Evolutionary conservation across 2,797 vertebrate species (phyloP).

Genomic region (Rhinichthys osculus): DNA sequence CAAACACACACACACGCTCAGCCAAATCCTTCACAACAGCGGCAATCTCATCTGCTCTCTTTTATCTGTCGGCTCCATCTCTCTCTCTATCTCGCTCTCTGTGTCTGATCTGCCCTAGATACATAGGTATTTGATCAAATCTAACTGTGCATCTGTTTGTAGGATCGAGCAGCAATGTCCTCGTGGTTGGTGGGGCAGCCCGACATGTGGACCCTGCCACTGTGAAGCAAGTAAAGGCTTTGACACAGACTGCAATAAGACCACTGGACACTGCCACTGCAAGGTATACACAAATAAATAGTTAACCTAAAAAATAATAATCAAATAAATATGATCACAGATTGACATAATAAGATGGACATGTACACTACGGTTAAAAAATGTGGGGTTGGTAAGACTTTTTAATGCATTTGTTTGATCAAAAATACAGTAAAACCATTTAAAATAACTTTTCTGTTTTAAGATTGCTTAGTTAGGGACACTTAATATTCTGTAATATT

Average conservation of each 20-base stretch:
- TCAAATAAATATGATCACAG: constrained; percentile 5
- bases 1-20: constrained; percentile 17
- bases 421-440: neutral
- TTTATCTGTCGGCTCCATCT: constrained; percentile 43
- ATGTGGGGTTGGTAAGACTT: neutral
- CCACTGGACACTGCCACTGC: constrained; percentile 93
- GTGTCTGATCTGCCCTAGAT: constrained; percentile 42
- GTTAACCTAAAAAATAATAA: neutral
- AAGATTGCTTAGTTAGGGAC: no score
- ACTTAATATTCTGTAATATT: neutral
- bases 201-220: constrained; percentile 94
- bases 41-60: constrained; percentile 31
- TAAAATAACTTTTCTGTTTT: neutral
- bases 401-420: neutral
- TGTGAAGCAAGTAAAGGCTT: constrained; percentile 93
- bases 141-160: constrained; percentile 60
- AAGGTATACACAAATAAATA: constrained; percentile 80
- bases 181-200: constrained; percentile 97
- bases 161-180: constrained; percentile 98
- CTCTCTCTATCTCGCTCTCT: constrained; percentile 19
- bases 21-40: constrained; percentile 28
- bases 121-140: constrained; percentile 42
- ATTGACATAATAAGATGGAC: neutral
- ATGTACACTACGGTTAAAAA: neutral
- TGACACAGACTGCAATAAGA: constrained; percentile 97